Percentiles rank a stretch among this genome's conserved stretches.
Conservation (phyloP, 2,797 vertebrate species). For the Acipenser ruthenus region DNA sequence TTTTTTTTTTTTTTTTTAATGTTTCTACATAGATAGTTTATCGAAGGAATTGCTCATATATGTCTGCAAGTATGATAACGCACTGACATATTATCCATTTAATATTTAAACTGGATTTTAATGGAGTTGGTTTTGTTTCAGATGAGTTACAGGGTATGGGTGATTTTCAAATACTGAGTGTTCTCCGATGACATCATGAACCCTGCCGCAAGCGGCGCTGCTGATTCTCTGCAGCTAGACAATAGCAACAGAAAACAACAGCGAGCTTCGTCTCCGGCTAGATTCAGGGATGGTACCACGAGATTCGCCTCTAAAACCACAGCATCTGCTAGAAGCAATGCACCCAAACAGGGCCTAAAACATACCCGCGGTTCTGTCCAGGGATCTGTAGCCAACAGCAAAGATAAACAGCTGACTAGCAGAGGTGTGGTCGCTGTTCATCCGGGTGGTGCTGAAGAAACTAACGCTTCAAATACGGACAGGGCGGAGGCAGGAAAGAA, state of each 20-base stretch:
- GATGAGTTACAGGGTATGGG: slow-evolving; percentile 29
- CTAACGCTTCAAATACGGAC: slow-evolving; percentile 39
- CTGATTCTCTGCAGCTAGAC: slow-evolving; percentile 50
- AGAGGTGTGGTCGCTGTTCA: slow-evolving; percentile 77
- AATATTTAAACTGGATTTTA: too few species aligned
- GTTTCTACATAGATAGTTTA: too few species aligned
- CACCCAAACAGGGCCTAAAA: slow-evolving; percentile 45
- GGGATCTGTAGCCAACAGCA: slow-evolving; percentile 40
- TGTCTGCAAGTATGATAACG: too few species aligned
- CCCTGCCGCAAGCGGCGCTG: slow-evolving; percentile 50
- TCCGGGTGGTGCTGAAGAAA: slow-evolving; percentile 71
- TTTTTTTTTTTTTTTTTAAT: too few species aligned
- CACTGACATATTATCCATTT: too few species aligned
- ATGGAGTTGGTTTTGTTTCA: slow-evolving; percentile 6
- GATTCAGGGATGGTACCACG: slow-evolving; percentile 59
- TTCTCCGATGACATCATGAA: slow-evolving; percentile 57
- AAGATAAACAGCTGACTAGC: slow-evolving; percentile 49
- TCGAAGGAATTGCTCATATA: too few species aligned
- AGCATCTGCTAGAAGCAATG: slow-evolving; percentile 42
- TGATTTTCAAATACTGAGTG: slow-evolving; percentile 39
- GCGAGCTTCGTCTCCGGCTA: slow-evolving; percentile 73
- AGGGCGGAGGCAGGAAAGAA: slow-evolving; percentile 48
- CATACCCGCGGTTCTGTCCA: slow-evolving; percentile 54
- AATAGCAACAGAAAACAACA: slow-evolving; percentile 68
- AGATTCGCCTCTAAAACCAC: slow-evolving; percentile 52